A percentile compares a stretch with the other conserved stretches of the same genome.
phyloP scores from a whole-genome alignment of 2,888 invertebrate genomes.

The Aromia moschata region DNA sequence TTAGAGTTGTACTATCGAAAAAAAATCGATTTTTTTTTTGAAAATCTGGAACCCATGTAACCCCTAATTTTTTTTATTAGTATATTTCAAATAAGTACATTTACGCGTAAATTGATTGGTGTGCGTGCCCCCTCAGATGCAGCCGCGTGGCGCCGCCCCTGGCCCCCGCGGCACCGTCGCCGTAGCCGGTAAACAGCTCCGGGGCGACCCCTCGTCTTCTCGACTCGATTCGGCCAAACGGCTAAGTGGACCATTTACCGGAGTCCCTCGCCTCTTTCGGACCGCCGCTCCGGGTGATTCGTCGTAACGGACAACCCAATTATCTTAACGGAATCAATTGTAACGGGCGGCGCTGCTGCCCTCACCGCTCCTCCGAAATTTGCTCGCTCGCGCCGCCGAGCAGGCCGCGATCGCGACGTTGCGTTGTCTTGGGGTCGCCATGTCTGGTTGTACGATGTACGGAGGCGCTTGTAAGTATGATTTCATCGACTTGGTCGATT shows the following conservation, averaged over 20 bases:
- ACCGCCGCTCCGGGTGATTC: slow-evolving; percentile 54
- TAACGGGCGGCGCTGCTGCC: slow-evolving; percentile 41
- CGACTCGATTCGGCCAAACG: slow-evolving; percentile 19
- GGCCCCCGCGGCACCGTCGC: background rate
- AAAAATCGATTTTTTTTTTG: too few species aligned
- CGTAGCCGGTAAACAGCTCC: slow-evolving; percentile 23
- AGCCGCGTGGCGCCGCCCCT: background rate
- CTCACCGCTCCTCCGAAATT: slow-evolving; percentile 14
- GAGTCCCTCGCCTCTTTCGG: slow-evolving; percentile 26
- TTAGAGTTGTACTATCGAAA: too few species aligned
- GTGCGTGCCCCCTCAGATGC: background rate
- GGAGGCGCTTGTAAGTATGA: too few species aligned
- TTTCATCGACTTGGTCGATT: too few species aligned
- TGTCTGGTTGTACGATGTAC: too few species aligned
- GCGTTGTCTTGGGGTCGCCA: slow-evolving; percentile 25
- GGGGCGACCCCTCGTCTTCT: slow-evolving; percentile 26
- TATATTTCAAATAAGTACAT: too few species aligned
- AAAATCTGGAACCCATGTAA: too few species aligned
- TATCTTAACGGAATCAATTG: slow-evolving; percentile 50
- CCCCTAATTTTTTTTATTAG: too few species aligned
- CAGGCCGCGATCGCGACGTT: slow-evolving; percentile 26
- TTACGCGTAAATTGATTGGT: too few species aligned
- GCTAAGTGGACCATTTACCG: slow-evolving; percentile 24
- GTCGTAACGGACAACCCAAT: slow-evolving; percentile 60
- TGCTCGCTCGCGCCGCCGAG: slow-evolving; percentile 23